These are phyloP conservation scores for Drosophila busckii DNA, from an alignment of 1,140 invertebrate genomes.

Conservation along the genomic window DNA sequence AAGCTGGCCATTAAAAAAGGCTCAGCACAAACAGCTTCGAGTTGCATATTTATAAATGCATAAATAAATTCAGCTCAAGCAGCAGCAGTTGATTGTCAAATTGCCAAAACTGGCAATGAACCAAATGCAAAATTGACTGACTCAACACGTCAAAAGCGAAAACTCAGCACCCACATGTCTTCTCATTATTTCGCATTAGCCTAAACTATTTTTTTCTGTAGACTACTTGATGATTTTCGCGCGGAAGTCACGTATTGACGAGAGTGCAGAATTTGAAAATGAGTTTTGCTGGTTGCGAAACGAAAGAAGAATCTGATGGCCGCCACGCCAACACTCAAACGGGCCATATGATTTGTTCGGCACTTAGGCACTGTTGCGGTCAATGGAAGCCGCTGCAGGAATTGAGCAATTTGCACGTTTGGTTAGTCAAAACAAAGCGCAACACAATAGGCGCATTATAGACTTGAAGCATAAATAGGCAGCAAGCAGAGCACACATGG, in stretches of 20 bases:
- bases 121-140: conserved; percentile 1
- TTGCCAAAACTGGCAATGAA: background rate
- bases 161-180: conserved; percentile 4
- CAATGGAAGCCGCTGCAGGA: conserved; percentile 67
- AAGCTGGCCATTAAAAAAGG: conserved; percentile 43
- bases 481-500: conserved; percentile 34
- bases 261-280: conserved; percentile 70
- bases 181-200: conserved; percentile 6
- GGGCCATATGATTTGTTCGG: conserved; percentile 16
- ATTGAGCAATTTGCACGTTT: conserved; percentile 74
- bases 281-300: conserved; percentile 72
- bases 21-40: conserved; percentile 41
- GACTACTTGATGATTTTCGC: conserved; percentile 54
- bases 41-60: conserved; percentile 65
- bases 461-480: conserved; percentile 36
- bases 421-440: conserved; percentile 62
- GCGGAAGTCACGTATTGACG: conserved; percentile 76
- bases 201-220: background rate
- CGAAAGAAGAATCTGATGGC: conserved; percentile 52
- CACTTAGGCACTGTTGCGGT: conserved; percentile 50
- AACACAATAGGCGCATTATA: conserved; percentile 29
- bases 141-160: conserved; percentile 3
- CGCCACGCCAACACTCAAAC: conserved; percentile 15
- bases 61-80: conserved; percentile 46
- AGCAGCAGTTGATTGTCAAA: conserved; percentile 34